Evolutionary conservation across 1,140 invertebrate species (phyloP).

Genomic region (Lasaia peninsularis): DNA sequence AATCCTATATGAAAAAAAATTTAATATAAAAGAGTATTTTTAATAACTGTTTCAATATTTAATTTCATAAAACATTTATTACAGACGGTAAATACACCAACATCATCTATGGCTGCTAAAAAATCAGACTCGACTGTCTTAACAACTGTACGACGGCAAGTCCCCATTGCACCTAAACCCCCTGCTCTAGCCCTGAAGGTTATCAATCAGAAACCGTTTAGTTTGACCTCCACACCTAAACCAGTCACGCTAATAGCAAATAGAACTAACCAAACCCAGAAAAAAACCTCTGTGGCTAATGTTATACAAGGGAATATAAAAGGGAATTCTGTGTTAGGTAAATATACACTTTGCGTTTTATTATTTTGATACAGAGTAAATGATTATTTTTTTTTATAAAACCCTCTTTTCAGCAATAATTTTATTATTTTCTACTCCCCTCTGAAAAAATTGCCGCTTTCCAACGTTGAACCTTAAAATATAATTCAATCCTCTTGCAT

Average conservation of each 20-base stretch:
- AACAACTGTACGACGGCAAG: slow-evolving; percentile 41
- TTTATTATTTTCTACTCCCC: too few species aligned
- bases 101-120: slow-evolving; percentile 19
- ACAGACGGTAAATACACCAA: slow-evolving; percentile 34
- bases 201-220: slow-evolving; percentile 18
- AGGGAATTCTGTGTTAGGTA: slow-evolving; percentile 50
- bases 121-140: slow-evolving; percentile 30
- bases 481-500: too few species aligned
- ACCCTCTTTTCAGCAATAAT: too few species aligned
- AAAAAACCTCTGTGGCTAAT: slow-evolving; percentile 49
- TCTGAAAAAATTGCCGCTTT: too few species aligned
- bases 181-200: slow-evolving; percentile 23
- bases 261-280: slow-evolving; percentile 35
- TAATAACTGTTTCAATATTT: background rate
- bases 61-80: slow-evolving; percentile 11
- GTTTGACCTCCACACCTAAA: slow-evolving; percentile 47
- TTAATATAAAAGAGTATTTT: background rate
- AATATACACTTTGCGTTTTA: too few species aligned
- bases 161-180: slow-evolving; percentile 68
- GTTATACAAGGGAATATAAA: slow-evolving; percentile 40
- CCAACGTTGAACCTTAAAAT: too few species aligned
- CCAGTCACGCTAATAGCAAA: slow-evolving; percentile 40
- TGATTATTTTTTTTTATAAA: too few species aligned
- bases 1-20: too few species aligned
- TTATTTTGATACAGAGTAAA: too few species aligned